Conservation (phyloP, 2,113 vertebrate species). For the Alosa alosa region DNA sequence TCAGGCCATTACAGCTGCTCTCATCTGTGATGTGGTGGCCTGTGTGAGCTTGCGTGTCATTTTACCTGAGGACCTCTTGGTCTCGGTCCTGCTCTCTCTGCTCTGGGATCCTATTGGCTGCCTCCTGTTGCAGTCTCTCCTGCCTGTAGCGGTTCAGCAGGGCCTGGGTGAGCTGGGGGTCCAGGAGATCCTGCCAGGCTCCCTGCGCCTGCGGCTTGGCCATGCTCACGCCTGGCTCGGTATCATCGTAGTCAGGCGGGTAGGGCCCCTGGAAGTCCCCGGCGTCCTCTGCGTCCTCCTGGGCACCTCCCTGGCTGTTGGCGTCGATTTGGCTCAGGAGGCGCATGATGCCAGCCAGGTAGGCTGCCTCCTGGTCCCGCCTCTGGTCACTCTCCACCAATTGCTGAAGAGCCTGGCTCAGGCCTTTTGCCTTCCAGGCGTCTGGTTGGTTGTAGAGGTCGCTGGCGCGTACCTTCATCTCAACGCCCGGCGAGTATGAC, state of each 20-base stretch:
- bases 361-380: constrained; percentile 67
- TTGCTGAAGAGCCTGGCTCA: constrained; percentile 72
- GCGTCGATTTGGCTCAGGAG: constrained; percentile 65
- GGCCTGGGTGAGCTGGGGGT: constrained; percentile 65
- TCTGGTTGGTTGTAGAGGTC: constrained; percentile 65
- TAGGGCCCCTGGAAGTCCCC: constrained; percentile 60
- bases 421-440: constrained; percentile 60
- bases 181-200: constrained; percentile 58
- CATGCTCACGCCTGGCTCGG: constrained; percentile 57
- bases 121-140: constrained; percentile 54
- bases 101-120: constrained; percentile 40
- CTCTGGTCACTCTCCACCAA: constrained; percentile 74
- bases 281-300: constrained; percentile 53
- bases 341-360: constrained; percentile 68
- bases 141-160: constrained; percentile 63
- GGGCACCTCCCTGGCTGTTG: constrained; percentile 44
- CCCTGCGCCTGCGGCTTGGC: constrained; percentile 55
- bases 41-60: neutral
- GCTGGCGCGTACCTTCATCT: constrained; percentile 48
- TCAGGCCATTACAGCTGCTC: neutral
- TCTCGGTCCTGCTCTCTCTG: constrained; percentile 50
- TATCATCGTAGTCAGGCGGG: constrained; percentile 73
- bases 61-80: constrained; percentile 67
- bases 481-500: constrained; percentile 55
- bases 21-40: neutral